phyloP scores from a whole-genome alignment of 2,797 vertebrate genomes.

The Sciurus carolinensis region DNA sequence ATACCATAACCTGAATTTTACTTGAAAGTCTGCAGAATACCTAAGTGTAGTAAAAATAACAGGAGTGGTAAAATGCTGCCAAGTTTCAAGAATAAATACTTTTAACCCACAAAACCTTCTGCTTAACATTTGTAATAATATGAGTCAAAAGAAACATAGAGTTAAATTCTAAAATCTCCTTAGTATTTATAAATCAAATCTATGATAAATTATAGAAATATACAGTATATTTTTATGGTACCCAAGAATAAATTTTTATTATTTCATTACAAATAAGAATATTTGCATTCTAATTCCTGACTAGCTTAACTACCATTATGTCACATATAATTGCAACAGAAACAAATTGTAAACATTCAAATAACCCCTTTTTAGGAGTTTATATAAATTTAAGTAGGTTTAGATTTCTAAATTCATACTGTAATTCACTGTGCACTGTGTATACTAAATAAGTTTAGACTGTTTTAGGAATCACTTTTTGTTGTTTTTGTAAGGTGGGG shows the following conservation, averaged over 20 bases:
- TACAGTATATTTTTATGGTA: neutral
- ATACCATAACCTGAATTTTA: constrained; percentile 86
- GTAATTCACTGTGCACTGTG: no score
- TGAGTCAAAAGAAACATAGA: neutral
- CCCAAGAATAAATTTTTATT: neutral
- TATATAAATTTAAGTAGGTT: no score
- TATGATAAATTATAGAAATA: neutral
- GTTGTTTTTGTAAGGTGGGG: neutral
- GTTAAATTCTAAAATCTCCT: neutral
- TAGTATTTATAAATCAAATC: neutral
- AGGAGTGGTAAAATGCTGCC: constrained; percentile 87
- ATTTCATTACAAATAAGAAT: neutral
- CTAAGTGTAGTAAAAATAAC: constrained; percentile 84
- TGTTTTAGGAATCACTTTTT: neutral
- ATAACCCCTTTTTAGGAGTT: no score
- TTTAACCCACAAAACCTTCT: constrained; percentile 84
- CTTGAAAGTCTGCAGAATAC: constrained; percentile 89
- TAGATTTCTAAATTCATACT: no score
- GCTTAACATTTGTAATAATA: constrained; percentile 78
- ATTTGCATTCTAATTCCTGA: neutral
- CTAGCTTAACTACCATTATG: neutral
- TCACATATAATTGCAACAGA: neutral
- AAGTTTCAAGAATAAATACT: constrained; percentile 84
- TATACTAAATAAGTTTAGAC: neutral
- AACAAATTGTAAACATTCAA: no score